These are phyloP conservation scores for Emys orbicularis DNA, from an alignment of 2,797 vertebrate genomes.

Conservation along the genomic window DNA sequence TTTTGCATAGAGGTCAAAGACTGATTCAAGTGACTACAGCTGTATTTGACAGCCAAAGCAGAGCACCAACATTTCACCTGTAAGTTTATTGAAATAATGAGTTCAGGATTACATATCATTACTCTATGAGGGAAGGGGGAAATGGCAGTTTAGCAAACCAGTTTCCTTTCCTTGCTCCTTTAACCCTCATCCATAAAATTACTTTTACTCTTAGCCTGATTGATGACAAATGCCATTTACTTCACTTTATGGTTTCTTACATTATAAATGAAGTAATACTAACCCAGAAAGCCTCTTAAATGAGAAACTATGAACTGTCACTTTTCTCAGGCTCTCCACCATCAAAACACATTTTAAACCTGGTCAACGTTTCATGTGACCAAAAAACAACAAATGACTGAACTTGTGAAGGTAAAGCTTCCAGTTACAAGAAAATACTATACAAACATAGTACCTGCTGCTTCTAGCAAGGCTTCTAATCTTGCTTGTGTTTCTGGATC, in stretches of 20 bases:
- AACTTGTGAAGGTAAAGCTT: neutral
- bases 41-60: neutral
- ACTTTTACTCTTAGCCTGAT: neutral
- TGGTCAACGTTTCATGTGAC: neutral
- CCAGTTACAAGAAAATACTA: neutral
- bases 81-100: neutral
- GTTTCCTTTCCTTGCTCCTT: neutral
- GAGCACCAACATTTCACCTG: neutral
- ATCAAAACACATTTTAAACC: neutral
- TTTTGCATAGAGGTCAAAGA: neutral
- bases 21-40: neutral
- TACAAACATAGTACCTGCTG: slow-evolving; percentile 88
- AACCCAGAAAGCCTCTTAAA: neutral
- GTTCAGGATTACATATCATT: neutral
- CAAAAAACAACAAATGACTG: neutral
- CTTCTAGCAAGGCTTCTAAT: slow-evolving; percentile 97
- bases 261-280: neutral
- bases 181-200: neutral
- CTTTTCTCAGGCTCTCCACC: neutral
- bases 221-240: neutral
- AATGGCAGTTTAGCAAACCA: neutral
- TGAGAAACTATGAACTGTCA: neutral
- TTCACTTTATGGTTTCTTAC: neutral
- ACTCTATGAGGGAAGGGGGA: neutral
- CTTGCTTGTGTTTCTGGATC: slow-evolving; percentile 99